phyloP scores from a whole-genome alignment of 2,113 vertebrate species.

The Scomber colias region DNA sequence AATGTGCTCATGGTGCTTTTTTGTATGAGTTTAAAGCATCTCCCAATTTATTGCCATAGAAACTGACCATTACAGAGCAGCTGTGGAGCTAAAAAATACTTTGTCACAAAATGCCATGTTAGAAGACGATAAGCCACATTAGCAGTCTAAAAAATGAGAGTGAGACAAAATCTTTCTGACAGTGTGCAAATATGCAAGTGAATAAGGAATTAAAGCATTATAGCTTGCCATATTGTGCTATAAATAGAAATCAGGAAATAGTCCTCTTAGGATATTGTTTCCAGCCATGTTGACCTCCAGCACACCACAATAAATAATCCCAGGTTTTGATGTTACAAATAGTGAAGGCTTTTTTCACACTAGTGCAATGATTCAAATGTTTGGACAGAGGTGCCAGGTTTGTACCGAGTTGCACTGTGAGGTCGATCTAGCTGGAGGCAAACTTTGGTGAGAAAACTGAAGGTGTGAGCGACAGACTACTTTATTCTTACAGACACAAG shows the following conservation, averaged over 20 bases:
- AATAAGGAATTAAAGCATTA: too few relatives aligned
- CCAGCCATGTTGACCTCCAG: not conserved
- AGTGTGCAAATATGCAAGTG: too few relatives aligned
- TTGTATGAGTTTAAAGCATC: too few relatives aligned
- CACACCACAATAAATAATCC: not conserved
- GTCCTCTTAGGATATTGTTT: not conserved
- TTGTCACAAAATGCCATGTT: too few relatives aligned
- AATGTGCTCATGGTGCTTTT: too few relatives aligned
- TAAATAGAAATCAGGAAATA: not conserved
- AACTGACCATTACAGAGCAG: too few relatives aligned
- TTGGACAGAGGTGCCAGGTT: conserved; percentile 16
- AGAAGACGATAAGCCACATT: too few relatives aligned
- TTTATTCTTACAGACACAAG: conserved; percentile 15
- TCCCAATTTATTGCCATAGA: too few relatives aligned
- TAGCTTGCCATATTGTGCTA: not conserved
- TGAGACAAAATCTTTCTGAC: too few relatives aligned
- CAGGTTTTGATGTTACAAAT: conserved; percentile 13
- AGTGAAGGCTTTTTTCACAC: conserved; percentile 14
- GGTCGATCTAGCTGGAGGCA: conserved; percentile 7
- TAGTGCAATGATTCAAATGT: conserved; percentile 10
- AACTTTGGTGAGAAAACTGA: conserved; percentile 26
- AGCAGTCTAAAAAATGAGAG: too few relatives aligned
- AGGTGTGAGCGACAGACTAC: conserved; percentile 25
- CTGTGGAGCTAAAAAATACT: too few relatives aligned
- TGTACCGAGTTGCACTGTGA: not conserved